phyloP scores from a whole-genome alignment of 1,140 invertebrate genomes.

The Pomacea maculata region DNA sequence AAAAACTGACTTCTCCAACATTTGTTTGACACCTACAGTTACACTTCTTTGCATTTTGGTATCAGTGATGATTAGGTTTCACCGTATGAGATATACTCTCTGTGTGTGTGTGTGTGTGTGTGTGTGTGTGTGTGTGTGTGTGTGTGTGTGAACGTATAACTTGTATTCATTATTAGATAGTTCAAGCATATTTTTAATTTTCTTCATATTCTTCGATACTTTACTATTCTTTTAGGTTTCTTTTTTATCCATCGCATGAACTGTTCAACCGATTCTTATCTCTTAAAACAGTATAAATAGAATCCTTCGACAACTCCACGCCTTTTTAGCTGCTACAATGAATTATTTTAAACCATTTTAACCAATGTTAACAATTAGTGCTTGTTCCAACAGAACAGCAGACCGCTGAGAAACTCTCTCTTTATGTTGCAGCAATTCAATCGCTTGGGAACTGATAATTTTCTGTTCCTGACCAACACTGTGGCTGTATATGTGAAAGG shows the following conservation, averaged over 20 bases:
- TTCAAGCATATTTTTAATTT: too few relatives aligned
- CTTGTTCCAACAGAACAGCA: too few relatives aligned
- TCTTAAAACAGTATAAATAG: too few relatives aligned
- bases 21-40: neutral
- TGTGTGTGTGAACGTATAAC: too few relatives aligned
- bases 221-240: too few relatives aligned
- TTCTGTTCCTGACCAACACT: conserved; percentile 36
- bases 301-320: neutral
- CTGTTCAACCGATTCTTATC: too few relatives aligned
- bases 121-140: too few relatives aligned
- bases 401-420: neutral
- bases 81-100: too few relatives aligned
- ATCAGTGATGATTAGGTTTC: neutral
- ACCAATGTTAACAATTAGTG: neutral
- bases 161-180: too few relatives aligned
- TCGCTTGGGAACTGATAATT: conserved; percentile 32
- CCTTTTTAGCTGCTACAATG: neutral
- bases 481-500: conserved; percentile 38
- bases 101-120: too few relatives aligned
- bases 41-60: neutral
- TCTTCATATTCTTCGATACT: too few relatives aligned
- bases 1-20: neutral
- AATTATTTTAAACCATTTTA: neutral
- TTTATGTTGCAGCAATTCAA: conserved; percentile 42
- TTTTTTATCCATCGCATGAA: too few relatives aligned